Evolutionary conservation across 2,888 invertebrate genomes (phyloP).

Genomic region (Polydrusus cervinus): DNA sequence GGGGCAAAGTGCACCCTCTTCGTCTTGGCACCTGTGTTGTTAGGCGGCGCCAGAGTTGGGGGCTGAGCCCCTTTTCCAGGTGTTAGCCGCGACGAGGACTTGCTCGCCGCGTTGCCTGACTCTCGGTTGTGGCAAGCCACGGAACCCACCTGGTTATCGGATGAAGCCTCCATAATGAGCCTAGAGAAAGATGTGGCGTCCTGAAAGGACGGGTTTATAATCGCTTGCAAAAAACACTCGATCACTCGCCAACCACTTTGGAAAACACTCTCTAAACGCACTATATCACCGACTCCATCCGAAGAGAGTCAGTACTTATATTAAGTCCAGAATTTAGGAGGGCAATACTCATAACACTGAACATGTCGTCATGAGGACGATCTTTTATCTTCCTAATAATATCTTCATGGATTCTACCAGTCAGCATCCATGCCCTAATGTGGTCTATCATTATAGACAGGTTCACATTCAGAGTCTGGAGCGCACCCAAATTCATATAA

Average conservation of each 20-base stretch:
- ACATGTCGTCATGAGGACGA: no score
- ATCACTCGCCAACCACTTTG: not conserved
- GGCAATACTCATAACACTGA: no score
- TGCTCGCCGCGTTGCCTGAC: constrained; percentile 5
- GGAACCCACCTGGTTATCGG: not conserved
- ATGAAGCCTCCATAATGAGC: not conserved
- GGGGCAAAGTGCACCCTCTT: not conserved
- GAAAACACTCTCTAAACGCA: no score
- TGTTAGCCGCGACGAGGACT: not conserved
- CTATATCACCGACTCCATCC: no score
- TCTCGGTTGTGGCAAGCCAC: constrained; percentile 5
- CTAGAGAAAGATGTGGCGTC: not conserved
- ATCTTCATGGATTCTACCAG: no score
- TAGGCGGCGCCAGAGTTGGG: not conserved
- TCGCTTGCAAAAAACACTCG: not conserved
- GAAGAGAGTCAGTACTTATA: no score
- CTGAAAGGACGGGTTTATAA: not conserved
- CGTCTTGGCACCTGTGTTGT: not conserved
- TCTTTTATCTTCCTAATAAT: no score
- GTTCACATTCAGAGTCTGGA: no score
- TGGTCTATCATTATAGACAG: no score
- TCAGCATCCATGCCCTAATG: no score
- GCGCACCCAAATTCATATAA: no score
- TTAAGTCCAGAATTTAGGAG: no score
- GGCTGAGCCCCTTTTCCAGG: not conserved